Percentiles rank a stretch among this genome's conserved stretches.
phyloP scores from a whole-genome alignment of 2,888 invertebrate genomes.

The Cephus pulcher region DNA sequence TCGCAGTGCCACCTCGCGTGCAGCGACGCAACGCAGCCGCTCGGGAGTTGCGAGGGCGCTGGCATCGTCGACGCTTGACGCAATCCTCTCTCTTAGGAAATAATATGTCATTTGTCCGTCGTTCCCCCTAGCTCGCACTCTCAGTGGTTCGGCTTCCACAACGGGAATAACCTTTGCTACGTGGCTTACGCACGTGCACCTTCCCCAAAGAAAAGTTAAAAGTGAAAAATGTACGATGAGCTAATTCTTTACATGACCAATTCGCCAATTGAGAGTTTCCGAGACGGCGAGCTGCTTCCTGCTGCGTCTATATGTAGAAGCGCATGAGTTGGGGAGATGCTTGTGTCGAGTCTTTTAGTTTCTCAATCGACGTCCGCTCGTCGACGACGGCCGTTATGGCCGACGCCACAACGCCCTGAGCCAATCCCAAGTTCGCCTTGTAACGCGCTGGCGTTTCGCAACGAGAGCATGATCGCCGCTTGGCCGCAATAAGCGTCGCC shows the following conservation, averaged over 20 bases:
- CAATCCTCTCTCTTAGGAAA: constrained; percentile 25
- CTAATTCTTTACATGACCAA: background rate
- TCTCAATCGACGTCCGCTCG: constrained; percentile 3
- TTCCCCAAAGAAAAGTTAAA: background rate
- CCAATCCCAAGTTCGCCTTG: constrained; percentile 3
- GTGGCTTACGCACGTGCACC: background rate
- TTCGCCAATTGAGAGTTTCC: background rate
- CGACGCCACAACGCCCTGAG: background rate
- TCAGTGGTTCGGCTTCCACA: background rate
- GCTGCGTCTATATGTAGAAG: background rate
- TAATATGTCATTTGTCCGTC: constrained; percentile 17
- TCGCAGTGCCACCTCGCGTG: constrained; percentile 1
- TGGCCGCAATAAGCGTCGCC: background rate
- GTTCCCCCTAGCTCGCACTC: constrained; percentile 1
- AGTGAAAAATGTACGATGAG: background rate
- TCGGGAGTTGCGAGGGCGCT: background rate
- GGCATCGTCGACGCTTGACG: constrained; percentile 21
- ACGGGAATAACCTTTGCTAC: background rate
- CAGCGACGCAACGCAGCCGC: constrained; percentile 10
- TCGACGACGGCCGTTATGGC: background rate
- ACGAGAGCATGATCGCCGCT: constrained; percentile 2
- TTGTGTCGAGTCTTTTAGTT: background rate
- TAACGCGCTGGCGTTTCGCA: constrained; percentile 8
- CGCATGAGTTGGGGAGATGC: background rate
- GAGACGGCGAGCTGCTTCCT: background rate